phyloP scores from a whole-genome alignment of 2,888 invertebrate genomes.

The Agriopis aurantiaria region DNA sequence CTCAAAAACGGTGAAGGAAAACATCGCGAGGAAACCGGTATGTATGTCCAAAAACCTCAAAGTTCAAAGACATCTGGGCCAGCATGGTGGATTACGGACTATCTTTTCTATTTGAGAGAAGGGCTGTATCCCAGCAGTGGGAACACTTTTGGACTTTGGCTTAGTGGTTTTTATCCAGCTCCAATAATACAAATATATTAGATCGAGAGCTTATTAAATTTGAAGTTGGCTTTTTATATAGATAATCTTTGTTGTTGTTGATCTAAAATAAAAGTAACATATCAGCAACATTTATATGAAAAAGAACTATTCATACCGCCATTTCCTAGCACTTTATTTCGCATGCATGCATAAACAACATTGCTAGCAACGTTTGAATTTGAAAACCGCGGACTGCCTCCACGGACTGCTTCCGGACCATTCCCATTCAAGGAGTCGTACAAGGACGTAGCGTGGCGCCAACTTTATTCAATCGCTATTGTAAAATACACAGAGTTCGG shows the following conservation, averaged over 20 bases:
- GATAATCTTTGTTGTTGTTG: not conserved
- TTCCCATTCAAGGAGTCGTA: conserved; percentile 52
- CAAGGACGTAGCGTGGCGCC: not conserved
- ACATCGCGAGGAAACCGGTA: too few species aligned
- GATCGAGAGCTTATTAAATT: too few species aligned
- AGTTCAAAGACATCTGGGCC: too few species aligned
- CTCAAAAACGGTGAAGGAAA: too few species aligned
- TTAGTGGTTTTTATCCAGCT: too few species aligned
- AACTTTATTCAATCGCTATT: conserved; percentile 4
- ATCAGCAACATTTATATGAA: not conserved
- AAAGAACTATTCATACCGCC: conserved; percentile 19
- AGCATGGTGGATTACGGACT: too few species aligned
- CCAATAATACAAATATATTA: too few species aligned
- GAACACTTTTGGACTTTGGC: too few species aligned
- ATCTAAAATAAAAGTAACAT: not conserved
- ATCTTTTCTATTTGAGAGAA: too few species aligned
- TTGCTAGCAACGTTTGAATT: conserved; percentile 37
- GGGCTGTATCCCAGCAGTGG: too few species aligned
- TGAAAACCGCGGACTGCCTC: conserved; percentile 39
- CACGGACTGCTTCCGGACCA: conserved; percentile 47
- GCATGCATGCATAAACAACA: conserved; percentile 41
- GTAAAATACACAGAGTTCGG: not conserved
- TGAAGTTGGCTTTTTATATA: too few species aligned
- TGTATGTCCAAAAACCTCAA: too few species aligned
- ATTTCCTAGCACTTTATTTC: conserved; percentile 29